These are phyloP conservation scores for Cnemophilus loriae DNA, from an alignment of 2,113 vertebrate species.

Conservation along the genomic window DNA sequence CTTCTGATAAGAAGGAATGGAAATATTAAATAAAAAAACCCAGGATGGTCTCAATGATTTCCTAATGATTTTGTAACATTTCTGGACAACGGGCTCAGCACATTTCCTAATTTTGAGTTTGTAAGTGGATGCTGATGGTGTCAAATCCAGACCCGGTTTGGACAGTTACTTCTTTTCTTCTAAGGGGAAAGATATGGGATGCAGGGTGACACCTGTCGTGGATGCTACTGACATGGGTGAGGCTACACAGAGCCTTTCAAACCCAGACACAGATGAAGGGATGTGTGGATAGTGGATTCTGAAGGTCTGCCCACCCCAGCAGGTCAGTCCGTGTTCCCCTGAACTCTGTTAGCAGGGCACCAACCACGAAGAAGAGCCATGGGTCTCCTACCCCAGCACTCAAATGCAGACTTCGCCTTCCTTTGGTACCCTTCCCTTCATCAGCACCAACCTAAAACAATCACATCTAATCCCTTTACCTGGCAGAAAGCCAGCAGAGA, in stretches of 20 bases:
- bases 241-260: not conserved
- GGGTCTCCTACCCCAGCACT: not conserved
- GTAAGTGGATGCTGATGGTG: not conserved
- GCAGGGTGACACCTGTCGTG: not conserved
- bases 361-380: accelerated
- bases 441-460: not conserved
- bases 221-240: not conserved
- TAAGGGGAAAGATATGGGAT: not conserved
- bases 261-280: not conserved
- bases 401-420: not conserved
- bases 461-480: not conserved
- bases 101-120: not conserved
- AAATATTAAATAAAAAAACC: not conserved
- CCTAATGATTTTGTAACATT: not conserved
- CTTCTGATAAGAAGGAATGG: not conserved
- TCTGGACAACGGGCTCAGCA: not conserved
- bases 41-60: not conserved
- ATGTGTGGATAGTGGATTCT: not conserved
- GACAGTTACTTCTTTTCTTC: not conserved
- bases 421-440: not conserved
- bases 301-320: not conserved
- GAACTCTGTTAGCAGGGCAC: not conserved
- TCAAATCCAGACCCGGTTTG: not conserved
- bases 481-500: not conserved
- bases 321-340: not conserved